These are phyloP conservation scores for Formicarius rufipectus DNA, from an alignment of 2,113 vertebrate genomes.

Conservation along the genomic window DNA sequence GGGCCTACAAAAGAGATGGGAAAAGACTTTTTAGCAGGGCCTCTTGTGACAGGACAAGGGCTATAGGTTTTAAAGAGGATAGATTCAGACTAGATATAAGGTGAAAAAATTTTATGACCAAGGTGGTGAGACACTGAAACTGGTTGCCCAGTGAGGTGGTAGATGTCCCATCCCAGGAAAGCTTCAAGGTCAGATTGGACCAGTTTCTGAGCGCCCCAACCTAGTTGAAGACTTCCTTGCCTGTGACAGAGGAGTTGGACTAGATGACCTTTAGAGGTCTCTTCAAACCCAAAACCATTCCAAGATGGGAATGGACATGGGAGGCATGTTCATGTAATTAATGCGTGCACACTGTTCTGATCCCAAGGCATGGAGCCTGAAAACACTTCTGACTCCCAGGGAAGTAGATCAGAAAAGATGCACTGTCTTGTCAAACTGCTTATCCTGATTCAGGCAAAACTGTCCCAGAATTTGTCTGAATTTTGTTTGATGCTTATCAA, in stretches of 20 bases:
- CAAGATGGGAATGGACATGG: neutral
- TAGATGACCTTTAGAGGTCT: neutral
- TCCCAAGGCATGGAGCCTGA: neutral
- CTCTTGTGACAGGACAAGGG: neutral
- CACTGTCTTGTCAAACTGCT: neutral
- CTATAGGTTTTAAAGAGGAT: neutral
- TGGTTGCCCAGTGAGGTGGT: neutral
- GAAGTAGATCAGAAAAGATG: neutral
- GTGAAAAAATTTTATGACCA: neutral
- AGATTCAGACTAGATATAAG: neutral
- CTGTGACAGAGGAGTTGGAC: neutral
- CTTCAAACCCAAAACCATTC: neutral
- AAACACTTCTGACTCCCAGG: neutral
- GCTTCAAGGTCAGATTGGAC: neutral
- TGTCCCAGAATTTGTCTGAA: neutral
- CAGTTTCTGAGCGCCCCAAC: neutral
- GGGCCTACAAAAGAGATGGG: neutral
- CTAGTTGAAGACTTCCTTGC: neutral
- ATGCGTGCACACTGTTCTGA: neutral
- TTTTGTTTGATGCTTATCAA: neutral
- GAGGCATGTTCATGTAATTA: neutral
- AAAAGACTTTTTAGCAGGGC: neutral
- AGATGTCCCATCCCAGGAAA: neutral
- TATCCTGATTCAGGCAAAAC: neutral
- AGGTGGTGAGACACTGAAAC: neutral